phyloP scores from a whole-genome alignment of 2,113 vertebrate species.

The Sula dactylatra region DNA sequence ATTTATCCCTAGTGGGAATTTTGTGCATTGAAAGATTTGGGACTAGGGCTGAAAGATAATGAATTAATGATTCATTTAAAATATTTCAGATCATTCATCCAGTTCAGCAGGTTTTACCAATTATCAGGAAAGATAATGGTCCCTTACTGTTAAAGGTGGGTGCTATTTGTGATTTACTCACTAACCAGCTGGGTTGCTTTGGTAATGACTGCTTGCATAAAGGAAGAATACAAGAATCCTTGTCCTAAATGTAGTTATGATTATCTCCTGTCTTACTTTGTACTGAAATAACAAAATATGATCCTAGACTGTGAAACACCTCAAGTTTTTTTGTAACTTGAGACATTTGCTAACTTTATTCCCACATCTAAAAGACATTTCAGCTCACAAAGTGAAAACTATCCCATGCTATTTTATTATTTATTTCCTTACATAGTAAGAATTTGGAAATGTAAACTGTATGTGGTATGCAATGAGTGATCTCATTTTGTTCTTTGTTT shows the following conservation, averaged over 20 bases:
- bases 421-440: not conserved
- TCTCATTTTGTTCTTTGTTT: not conserved
- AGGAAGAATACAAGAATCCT: not conserved
- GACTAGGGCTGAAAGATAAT: not conserved
- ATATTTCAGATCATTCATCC: not conserved
- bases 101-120: not conserved
- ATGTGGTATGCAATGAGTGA: not conserved
- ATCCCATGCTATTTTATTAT: not conserved
- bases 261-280: not conserved
- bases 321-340: not conserved
- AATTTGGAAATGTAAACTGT: not conserved
- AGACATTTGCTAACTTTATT: not conserved
- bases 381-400: not conserved
- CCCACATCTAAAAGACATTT: not conserved
- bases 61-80: not conserved
- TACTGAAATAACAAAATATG: not conserved
- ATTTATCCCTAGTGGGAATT: not conserved
- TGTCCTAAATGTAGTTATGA: not conserved
- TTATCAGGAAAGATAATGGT: not conserved
- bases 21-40: not conserved
- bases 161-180: not conserved
- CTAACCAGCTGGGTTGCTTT: not conserved
- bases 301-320: not conserved
- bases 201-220: not conserved
- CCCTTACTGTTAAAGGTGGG: not conserved